Evolutionary conservation across 2,113 vertebrate genomes (phyloP).

Genomic region (Ammodytes marinus): DNA sequence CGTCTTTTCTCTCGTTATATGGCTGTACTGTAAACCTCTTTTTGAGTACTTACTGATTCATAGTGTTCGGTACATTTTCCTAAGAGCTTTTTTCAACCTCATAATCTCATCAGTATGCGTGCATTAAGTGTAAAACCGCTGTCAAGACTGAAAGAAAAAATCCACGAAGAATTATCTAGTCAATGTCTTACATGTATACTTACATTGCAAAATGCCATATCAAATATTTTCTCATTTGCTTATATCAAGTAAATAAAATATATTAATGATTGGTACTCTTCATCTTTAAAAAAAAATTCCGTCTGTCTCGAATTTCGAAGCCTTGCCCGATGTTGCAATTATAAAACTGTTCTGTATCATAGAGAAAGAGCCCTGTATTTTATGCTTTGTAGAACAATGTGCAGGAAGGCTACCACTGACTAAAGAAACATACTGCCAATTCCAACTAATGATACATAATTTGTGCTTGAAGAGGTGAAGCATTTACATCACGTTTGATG

Average conservation of each 20-base stretch:
- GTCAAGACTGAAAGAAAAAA: conserved; percentile 25
- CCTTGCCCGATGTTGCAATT: background rate
- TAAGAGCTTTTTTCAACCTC: conserved; percentile 30
- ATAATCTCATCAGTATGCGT: conserved; percentile 32
- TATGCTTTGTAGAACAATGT: background rate
- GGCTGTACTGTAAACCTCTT: conserved; percentile 38
- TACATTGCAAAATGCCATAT: conserved; percentile 4
- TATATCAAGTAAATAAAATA: background rate
- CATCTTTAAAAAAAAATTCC: background rate
- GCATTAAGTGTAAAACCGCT: conserved; percentile 12
- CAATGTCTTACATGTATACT: conserved; percentile 20
- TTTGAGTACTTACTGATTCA: conserved; percentile 21
- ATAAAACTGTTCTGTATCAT: background rate
- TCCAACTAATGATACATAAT: background rate
- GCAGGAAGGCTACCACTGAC: background rate
- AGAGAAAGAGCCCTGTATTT: background rate
- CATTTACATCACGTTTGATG: background rate
- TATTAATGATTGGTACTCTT: background rate
- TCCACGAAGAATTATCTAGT: conserved; percentile 4
- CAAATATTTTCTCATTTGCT: conserved; percentile 3
- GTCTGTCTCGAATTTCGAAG: background rate
- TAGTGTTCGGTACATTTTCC: conserved; percentile 24
- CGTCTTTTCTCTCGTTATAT: conserved; percentile 11
- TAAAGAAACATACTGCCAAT: background rate
- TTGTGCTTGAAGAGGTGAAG: background rate